Conservation (phyloP, 1,140 invertebrate genomes). For the Drosophila kohkoa region DNA sequence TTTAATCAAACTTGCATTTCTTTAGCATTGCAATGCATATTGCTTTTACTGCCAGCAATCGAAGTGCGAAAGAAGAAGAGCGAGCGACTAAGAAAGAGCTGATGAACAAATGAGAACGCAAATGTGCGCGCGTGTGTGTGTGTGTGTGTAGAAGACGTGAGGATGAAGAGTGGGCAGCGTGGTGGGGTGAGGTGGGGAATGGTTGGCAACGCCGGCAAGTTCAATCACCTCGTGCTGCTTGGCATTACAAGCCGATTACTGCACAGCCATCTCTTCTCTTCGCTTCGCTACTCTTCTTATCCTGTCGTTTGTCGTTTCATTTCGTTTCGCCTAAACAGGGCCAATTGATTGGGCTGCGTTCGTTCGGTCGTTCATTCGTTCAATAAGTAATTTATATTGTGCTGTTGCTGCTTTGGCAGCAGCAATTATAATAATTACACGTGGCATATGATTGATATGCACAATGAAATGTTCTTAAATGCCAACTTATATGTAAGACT, state of each 20-base stretch:
- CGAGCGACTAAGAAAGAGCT: slow-evolving; percentile 13
- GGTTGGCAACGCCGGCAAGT: slow-evolving; percentile 46
- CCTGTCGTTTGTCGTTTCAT: slow-evolving; percentile 25
- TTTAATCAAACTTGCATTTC: background rate
- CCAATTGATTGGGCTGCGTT: slow-evolving; percentile 39
- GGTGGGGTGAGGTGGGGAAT: background rate
- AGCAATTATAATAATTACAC: slow-evolving; percentile 42
- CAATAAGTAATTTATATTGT: slow-evolving; percentile 32
- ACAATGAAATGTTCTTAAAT: slow-evolving; percentile 22
- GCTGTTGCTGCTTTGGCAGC: slow-evolving; percentile 16
- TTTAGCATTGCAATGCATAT: slow-evolving; percentile 34
- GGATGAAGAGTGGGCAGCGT: background rate
- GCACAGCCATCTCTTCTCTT: slow-evolving; percentile 1
- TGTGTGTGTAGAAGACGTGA: slow-evolving; percentile 2
- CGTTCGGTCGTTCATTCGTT: slow-evolving; percentile 13
- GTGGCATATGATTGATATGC: slow-evolving; percentile 47
- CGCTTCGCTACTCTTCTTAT: slow-evolving; percentile 15
- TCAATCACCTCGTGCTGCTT: slow-evolving; percentile 46
- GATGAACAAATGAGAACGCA: slow-evolving; percentile 26
- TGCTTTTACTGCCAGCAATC: slow-evolving; percentile 37
- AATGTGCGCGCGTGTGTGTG: background rate
- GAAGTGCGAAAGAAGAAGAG: slow-evolving; percentile 10
- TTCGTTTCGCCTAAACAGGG: slow-evolving; percentile 10
- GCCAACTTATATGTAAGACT: slow-evolving; percentile 10
- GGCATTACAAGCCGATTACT: slow-evolving; percentile 46